A percentile compares a stretch with the other conserved stretches of the same genome.
phyloP scores from a whole-genome alignment of 2,113 vertebrate species.

The Phalacrocorax pelagicus region DNA sequence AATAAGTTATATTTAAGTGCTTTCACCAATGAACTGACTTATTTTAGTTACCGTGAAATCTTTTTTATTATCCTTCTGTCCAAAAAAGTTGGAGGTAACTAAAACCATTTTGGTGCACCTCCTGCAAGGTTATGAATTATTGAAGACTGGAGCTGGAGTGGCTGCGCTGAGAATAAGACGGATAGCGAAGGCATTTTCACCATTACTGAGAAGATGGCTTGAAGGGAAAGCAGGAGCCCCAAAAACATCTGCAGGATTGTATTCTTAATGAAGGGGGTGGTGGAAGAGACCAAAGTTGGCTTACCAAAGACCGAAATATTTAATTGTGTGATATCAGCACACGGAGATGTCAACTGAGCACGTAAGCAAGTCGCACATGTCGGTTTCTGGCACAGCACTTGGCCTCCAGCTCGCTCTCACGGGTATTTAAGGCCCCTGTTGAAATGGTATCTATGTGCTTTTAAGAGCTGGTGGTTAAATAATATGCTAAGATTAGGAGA shows the following conservation, averaged over 20 bases:
- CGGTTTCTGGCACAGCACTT: background rate
- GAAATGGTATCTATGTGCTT: background rate
- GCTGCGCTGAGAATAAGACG: background rate
- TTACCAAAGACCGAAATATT: background rate
- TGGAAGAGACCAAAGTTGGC: background rate
- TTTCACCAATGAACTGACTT: slow-evolving; percentile 49
- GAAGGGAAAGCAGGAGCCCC: background rate
- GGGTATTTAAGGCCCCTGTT: background rate
- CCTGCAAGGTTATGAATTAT: slow-evolving; percentile 33
- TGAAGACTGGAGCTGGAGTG: background rate
- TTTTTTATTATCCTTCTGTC: slow-evolving; percentile 45
- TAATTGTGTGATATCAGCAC: background rate
- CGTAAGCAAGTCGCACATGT: background rate
- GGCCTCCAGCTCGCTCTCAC: background rate
- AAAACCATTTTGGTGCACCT: slow-evolving; percentile 32
- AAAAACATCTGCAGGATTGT: background rate
- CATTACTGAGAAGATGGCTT: background rate
- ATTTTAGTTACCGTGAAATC: slow-evolving; percentile 29
- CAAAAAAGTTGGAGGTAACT: slow-evolving; percentile 25
- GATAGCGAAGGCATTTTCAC: background rate
- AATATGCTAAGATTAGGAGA: background rate
- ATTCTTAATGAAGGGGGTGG: background rate
- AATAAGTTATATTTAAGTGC: slow-evolving; percentile 51
- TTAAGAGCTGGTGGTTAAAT: background rate
- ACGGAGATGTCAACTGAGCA: background rate